A percentile compares a stretch with the other conserved stretches of the same genome.
Evolutionary conservation across 1,140 invertebrate genomes (phyloP).

Genomic region (Bombus vancouverensis): DNA sequence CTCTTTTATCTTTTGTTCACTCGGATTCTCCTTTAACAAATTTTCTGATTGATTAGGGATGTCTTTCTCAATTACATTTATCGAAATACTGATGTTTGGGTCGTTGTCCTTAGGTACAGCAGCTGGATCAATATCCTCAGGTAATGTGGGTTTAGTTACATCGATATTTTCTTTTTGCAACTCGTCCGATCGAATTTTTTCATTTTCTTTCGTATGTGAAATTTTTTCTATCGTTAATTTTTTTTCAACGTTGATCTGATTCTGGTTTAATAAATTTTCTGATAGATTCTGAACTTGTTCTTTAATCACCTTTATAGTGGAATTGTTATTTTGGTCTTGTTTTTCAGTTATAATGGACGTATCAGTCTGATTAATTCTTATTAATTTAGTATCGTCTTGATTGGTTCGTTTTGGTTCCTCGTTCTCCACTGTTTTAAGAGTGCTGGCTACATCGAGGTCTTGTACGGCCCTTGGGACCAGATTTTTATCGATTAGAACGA

Average conservation of each 20-base stretch:
- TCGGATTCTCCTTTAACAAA: neutral
- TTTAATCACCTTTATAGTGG: neutral
- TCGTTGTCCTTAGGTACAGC: neutral
- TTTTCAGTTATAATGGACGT: neutral
- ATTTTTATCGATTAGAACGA: conserved; percentile 63
- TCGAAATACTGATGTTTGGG: neutral
- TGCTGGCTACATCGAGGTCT: conserved; percentile 45
- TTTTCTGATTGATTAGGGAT: neutral
- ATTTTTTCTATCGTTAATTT: neutral
- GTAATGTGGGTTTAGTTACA: neutral
- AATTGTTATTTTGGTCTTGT: neutral
- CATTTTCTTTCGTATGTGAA: neutral
- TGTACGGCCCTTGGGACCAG: conserved; percentile 58
- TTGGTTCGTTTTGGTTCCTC: conserved; percentile 7
- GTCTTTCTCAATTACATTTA: neutral
- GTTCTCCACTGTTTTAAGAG: conserved; percentile 43
- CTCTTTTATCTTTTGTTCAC: neutral
- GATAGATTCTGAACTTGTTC: neutral
- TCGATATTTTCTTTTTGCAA: neutral
- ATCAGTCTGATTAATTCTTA: neutral
- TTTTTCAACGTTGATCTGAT: neutral
- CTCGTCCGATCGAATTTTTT: neutral
- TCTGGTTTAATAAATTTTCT: neutral
- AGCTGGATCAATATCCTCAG: neutral
- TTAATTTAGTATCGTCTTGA: conserved; percentile 15